Percentiles rank a stretch among this genome's conserved stretches.
Evolutionary conservation across 2,888 invertebrate species (phyloP).

Genomic region (Anoncus sp.): DNA sequence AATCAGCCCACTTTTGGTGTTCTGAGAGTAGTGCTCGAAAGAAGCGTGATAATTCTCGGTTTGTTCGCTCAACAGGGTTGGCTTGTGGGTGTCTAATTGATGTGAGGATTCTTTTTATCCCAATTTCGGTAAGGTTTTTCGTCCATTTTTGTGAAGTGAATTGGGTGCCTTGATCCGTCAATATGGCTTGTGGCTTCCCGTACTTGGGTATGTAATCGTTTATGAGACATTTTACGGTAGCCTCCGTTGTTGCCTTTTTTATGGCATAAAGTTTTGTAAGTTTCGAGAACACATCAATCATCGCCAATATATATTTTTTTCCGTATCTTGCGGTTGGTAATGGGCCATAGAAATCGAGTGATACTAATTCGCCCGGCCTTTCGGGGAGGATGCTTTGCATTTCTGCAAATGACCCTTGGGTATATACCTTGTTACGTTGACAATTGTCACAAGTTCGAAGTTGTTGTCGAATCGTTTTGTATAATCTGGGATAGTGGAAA

Average conservation of each 20-base stretch:
- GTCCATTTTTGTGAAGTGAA: conserved; percentile 66
- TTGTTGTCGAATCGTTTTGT: background rate
- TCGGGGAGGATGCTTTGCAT: conserved; percentile 29
- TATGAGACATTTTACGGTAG: background rate
- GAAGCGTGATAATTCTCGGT: conserved; percentile 61
- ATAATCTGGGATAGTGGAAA: background rate
- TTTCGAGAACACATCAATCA: conserved; percentile 63
- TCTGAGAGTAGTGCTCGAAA: conserved; percentile 45
- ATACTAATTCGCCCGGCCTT: conserved; percentile 41
- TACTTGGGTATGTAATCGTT: background rate
- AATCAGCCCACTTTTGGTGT: conserved; percentile 40
- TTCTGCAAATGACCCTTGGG: background rate
- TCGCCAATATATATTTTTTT: conserved; percentile 47
- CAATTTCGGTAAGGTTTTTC: background rate
- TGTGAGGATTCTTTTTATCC: conserved; percentile 27
- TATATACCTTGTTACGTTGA: background rate
- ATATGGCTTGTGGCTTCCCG: conserved; percentile 25
- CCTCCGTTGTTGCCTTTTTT: conserved; percentile 41
- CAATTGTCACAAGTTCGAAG: background rate
- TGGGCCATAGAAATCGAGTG: conserved; percentile 56
- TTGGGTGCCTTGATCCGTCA: conserved; percentile 58
- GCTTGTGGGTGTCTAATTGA: conserved; percentile 64
- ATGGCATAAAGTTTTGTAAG: conserved; percentile 55
- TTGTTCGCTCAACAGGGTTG: conserved; percentile 67
- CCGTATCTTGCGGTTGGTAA: conserved; percentile 37